Percentiles rank a stretch among this genome's conserved stretches.
Evolutionary conservation across 64 coral and sea anemone genomes (phyloP).

Genomic region (Stichodactyla mertensii): DNA sequence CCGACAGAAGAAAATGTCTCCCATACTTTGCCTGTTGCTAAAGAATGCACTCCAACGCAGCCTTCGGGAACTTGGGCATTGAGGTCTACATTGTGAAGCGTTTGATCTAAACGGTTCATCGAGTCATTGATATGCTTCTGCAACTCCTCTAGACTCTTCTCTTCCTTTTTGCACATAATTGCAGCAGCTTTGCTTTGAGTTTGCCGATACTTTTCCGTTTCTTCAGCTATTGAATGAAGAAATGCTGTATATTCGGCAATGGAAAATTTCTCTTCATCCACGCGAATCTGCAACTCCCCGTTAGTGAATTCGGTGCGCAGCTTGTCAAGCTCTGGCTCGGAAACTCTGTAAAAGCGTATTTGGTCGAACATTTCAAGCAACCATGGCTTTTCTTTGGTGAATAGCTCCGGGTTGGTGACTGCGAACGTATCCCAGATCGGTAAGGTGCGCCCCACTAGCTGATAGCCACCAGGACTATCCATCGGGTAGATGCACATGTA

Average conservation of each 20-base stretch:
- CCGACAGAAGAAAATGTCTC: no score
- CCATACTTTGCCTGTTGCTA: no score
- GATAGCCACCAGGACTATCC: slow-evolving; percentile 57
- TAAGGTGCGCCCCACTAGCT: slow-evolving; percentile 50
- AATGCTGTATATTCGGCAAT: no score
- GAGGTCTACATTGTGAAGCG: neutral
- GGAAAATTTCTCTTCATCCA: slow-evolving; percentile 21
- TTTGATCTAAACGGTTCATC: no score
- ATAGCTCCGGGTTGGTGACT: slow-evolving; percentile 5
- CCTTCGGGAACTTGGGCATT: no score
- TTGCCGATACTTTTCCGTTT: no score
- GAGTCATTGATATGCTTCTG: no score
- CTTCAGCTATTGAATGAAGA: no score
- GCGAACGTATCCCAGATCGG: slow-evolving; percentile 56
- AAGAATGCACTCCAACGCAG: no score
- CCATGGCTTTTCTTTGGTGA: slow-evolving; percentile 49
- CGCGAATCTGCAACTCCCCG: slow-evolving; percentile 23
- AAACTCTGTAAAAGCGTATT: slow-evolving; percentile 45
- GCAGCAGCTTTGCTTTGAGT: no score
- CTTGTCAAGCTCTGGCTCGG: slow-evolving; percentile 27
- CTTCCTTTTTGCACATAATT: no score
- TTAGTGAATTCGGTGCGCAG: slow-evolving; percentile 35
- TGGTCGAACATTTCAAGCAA: slow-evolving; percentile 62
- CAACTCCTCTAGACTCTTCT: no score
- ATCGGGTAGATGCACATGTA: slow-evolving; percentile 72